A percentile compares a stretch with the other conserved stretches of the same genome.
phyloP scores from a whole-genome alignment of 2,113 vertebrate genomes.

The Thamnophis sirtalis region DNA sequence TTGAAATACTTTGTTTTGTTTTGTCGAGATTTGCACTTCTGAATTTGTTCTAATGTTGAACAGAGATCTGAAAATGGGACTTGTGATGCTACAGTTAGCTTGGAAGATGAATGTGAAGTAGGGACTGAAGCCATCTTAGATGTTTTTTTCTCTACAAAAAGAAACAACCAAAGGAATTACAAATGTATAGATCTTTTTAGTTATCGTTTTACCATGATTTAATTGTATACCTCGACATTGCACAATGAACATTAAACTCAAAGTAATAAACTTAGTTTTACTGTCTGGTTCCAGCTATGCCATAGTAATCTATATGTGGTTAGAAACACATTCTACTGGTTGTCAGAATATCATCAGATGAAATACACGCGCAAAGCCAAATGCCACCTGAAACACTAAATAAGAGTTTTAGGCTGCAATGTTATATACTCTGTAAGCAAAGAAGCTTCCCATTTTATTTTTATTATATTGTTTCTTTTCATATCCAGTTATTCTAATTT shows the following conservation, averaged over 20 bases:
- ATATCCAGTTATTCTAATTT: background rate
- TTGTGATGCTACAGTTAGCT: conserved; percentile 77
- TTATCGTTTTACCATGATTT: background rate
- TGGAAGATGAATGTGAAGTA: conserved; percentile 30
- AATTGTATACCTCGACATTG: background rate
- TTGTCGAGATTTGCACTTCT: conserved; percentile 78
- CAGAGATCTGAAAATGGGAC: conserved; percentile 92
- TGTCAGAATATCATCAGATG: background rate
- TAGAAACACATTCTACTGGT: background rate
- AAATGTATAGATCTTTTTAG: background rate
- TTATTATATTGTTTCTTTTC: background rate
- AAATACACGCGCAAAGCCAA: background rate
- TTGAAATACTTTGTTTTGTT: conserved; percentile 83
- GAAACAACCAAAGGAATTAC: background rate
- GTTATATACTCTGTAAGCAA: background rate
- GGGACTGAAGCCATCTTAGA: conserved; percentile 62
- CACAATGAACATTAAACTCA: background rate
- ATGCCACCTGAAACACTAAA: background rate
- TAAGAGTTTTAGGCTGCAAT: background rate
- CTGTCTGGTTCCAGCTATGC: background rate
- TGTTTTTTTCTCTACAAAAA: conserved; percentile 34
- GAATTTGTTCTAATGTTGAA: conserved; percentile 85
- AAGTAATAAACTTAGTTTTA: background rate
- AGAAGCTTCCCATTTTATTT: background rate
- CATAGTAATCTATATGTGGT: background rate